Percentiles rank a stretch among this genome's conserved stretches.
Conservation (phyloP, 2,797 vertebrate genomes). For the Capromys pilorides region DNA sequence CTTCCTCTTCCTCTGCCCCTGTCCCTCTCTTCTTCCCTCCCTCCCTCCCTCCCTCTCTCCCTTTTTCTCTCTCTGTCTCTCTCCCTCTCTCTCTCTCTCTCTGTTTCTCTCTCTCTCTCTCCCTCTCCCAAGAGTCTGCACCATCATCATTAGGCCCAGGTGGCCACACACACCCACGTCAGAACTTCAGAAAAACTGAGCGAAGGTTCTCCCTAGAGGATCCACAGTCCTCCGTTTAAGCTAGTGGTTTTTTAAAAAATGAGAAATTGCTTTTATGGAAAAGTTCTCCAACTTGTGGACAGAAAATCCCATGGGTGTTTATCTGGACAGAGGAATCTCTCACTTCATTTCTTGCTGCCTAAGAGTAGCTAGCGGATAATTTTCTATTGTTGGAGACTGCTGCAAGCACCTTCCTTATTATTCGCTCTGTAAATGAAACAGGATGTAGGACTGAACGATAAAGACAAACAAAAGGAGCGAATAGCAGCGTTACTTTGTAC, state of each 20-base stretch:
- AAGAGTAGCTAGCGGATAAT: slow-evolving; percentile 48
- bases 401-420: slow-evolving; percentile 36
- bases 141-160: slow-evolving; percentile 21
- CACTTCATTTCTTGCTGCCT: slow-evolving; percentile 50
- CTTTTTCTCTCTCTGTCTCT: neutral
- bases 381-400: slow-evolving; percentile 33
- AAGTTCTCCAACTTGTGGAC: slow-evolving; percentile 48
- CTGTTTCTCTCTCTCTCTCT: neutral
- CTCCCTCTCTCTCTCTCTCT: neutral
- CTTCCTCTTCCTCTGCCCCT: neutral
- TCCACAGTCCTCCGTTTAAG: slow-evolving; percentile 12
- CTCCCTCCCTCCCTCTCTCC: neutral
- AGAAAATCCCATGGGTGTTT: neutral
- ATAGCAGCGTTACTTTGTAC: neutral
- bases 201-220: slow-evolving; percentile 50
- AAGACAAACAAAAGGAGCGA: slow-evolving; percentile 24
- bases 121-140: neutral
- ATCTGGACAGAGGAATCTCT: slow-evolving; percentile 36
- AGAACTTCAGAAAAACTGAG: slow-evolving; percentile 56
- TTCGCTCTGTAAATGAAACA: slow-evolving; percentile 48
- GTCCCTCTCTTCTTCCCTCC: neutral
- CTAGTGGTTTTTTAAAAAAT: slow-evolving; percentile 43
- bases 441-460: neutral
- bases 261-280: slow-evolving; percentile 66
- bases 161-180: slow-evolving; percentile 15